Base-by-base conservation (phyloP, 2,113 vertebrate genomes). In the Syrrhaptes paradoxus region DNA sequence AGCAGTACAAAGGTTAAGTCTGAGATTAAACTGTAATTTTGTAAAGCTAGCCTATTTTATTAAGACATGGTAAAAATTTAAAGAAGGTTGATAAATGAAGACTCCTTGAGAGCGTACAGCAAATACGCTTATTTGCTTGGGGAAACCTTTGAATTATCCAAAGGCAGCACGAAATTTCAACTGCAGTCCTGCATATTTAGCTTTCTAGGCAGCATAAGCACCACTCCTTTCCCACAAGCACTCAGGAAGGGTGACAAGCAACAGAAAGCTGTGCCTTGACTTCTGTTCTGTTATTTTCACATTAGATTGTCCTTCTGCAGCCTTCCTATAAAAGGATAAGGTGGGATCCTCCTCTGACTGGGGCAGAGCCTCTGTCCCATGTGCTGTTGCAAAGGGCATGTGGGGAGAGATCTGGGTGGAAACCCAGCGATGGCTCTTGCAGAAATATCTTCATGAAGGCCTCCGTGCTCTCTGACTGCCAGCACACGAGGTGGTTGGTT, bases 391-490 rank as follows among this genome's bases (percentile, higher is more conserved):
- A 67, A 55, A 55, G 6, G 6, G 19, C 17, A 45, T 5, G 22
- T 0, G 3, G 14, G 11, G 12, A 46, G 6, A 63, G 19, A 20
- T 58, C 48, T 22, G 31, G 49, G 54, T 17, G 8, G 32, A 76
- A 78, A 58, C 11, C 10, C 22, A 10, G 49, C 5, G 3, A 15
- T 25, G 41, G 20, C 15, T 72, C 31, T 43, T 74, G 29, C 59
- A 90, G 55, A 67, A 74, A 41, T 0, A 54, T 5, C 13, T 59
- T 34, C 22, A 11, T 3, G 15, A 38, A 73, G 16, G 51, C 14
- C n/a, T 49, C 25, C 1, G 0, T 7, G 13, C 14, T 76, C 12
- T 26, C 46, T 34, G 20, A 31, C 1, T 20, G 14, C 3, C 1
- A 61, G 58, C 36, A 41, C 1, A 18, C 1, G 2, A 62, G 20